Base-by-base conservation (phyloP, 2,888 invertebrate genomes). In the Dolichopus griseipennis region DNA sequence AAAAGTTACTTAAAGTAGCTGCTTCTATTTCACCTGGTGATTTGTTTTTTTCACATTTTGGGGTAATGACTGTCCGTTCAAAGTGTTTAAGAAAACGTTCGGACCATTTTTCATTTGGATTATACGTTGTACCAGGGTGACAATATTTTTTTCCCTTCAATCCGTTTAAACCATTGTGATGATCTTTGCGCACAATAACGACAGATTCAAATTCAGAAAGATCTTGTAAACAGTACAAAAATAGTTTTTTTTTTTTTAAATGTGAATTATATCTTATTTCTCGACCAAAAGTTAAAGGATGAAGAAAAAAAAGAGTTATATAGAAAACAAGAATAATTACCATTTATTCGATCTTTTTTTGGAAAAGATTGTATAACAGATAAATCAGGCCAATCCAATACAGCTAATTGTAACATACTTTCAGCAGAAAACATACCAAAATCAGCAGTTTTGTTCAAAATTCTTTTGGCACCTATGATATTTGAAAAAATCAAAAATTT, bases 381-480 rank as follows among this genome's bases (percentile, higher is more conserved):
- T 67, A 83, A 78, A 52, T 78, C 80, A 9, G 12, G 21, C 34
- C 64, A 34, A 20, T 82, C 81, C 65, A 82, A 77, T 61, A 81
- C 81, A 0, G 83, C 78, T 15, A 86, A 80, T 6, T 89, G 76
- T 1, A 88, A 75, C 6, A 86, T 82, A 73, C 87, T 87, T 75
- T 89, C 89, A 4, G 88, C 85, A 0, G 83, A 81, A 74, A 89
- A 85, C 61, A 85, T 77, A 0, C 86, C 88, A 68, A 89, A 82
- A 72, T 88, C 85, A 0, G 84, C 86, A 33, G 82, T 75, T 0
- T 83, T 84, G 5, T 81, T 77, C 0, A 82, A 78, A 65, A 89
- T 75, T 71, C 83, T 83, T 10, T 87, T 74, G 0, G 88, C 84
- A 52, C 52, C 52, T 52, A 27, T 43, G 4, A 43, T 43, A 43